These are phyloP conservation scores for Paedocypris sp. DNA, from an alignment of 2,113 vertebrate species.

Conservation along the genomic window DNA sequence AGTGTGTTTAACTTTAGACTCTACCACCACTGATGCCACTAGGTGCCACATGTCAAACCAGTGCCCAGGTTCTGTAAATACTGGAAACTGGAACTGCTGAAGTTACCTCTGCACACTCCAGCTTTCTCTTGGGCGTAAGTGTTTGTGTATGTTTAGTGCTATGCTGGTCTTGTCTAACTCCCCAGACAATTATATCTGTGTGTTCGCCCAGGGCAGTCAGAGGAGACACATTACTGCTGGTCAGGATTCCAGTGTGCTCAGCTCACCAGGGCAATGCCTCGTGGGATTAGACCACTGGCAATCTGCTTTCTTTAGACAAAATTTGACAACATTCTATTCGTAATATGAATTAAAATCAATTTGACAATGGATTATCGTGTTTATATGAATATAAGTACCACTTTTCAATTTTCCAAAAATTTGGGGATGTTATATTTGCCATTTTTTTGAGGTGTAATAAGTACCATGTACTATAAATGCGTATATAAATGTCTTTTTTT, in stretches of 20 bases:
- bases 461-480: no score
- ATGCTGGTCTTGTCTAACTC: constrained; percentile 18
- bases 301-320: constrained; percentile 9
- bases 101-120: constrained; percentile 11
- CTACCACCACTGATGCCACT: no score
- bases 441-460: no score
- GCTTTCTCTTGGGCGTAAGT: constrained; percentile 1
- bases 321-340: no score
- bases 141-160: constrained; percentile 20
- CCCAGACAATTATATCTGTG: constrained; percentile 29
- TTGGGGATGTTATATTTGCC: no score
- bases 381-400: no score
- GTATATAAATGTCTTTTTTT: no score
- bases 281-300: constrained; percentile 16
- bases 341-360: no score
- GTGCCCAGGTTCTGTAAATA: constrained; percentile 18
- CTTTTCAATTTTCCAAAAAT: no score
- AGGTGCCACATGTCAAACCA: constrained; percentile 46
- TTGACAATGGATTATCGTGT: no score
- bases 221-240: constrained; percentile 35
- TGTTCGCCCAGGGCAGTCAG: constrained; percentile 33
- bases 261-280: constrained; percentile 30
- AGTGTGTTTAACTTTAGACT: constrained; percentile 33
- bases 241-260: constrained; percentile 37
- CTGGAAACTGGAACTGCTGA: not conserved